A percentile compares a stretch with the other conserved stretches of the same genome.
Evolutionary conservation across 1,140 invertebrate species (phyloP).

Genomic region (Tetragonula clypearis): DNA sequence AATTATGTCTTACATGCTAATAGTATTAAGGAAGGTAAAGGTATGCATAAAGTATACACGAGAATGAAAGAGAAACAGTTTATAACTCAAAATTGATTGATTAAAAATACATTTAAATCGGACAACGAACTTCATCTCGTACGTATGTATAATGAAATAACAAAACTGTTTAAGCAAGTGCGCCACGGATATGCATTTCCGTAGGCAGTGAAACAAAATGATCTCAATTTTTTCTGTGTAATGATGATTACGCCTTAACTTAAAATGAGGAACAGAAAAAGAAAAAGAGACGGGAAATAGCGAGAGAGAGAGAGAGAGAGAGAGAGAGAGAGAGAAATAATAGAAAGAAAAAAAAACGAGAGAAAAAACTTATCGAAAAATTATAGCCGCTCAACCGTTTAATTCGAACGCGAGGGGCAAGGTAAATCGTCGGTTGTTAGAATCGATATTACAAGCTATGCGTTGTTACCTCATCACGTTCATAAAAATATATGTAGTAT

Average conservation of each 20-base stretch:
- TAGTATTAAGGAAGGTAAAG: constrained; percentile 20
- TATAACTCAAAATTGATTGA: constrained; percentile 77
- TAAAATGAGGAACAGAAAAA: constrained; percentile 30
- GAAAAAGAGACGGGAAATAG: constrained; percentile 9
- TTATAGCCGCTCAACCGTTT: constrained; percentile 65
- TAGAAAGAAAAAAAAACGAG: constrained; percentile 42
- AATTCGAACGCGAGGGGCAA: constrained; percentile 67
- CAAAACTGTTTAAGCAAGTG: constrained; percentile 71
- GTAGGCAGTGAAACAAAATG: constrained; percentile 52
- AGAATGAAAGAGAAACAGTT: constrained; percentile 73
- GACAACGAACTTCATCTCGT: constrained; percentile 73
- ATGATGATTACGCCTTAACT: constrained; percentile 54
- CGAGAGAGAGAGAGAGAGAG: neutral
- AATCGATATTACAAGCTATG: constrained; percentile 79
- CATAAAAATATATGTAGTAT: constrained; percentile 79
- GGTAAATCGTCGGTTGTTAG: constrained; percentile 62
- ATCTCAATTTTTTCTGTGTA: constrained; percentile 54
- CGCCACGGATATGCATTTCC: constrained; percentile 57
- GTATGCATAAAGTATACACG: constrained; percentile 42
- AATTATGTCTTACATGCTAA: neutral
- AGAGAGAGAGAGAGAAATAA: constrained; percentile 25
- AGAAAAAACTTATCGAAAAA: constrained; percentile 53
- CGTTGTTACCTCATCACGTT: constrained; percentile 79
- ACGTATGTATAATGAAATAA: constrained; percentile 71
- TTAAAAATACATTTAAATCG: constrained; percentile 77